Conservation (phyloP, 2,888 invertebrate species). For the Liposcelis brunnea region DNA sequence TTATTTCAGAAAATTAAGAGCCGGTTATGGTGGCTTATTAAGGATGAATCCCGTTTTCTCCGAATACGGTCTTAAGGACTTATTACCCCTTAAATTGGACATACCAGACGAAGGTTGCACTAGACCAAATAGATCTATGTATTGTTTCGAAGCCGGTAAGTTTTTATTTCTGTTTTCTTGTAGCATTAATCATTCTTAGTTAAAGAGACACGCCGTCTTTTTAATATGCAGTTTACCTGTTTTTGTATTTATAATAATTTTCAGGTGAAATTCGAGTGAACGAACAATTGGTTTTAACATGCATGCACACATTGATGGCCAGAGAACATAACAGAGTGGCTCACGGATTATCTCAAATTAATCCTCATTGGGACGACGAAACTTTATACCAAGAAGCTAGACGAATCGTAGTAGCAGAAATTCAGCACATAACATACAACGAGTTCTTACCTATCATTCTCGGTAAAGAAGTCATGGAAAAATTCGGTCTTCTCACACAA, state of each 20-base stretch:
- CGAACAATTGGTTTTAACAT: conserved; percentile 74
- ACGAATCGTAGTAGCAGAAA: conserved; percentile 66
- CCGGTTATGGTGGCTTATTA: conserved; percentile 63
- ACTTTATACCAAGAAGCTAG: conserved; percentile 76
- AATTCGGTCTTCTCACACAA: conserved; percentile 66
- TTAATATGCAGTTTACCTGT: too few species aligned
- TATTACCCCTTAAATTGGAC: conserved; percentile 71
- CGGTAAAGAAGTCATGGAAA: conserved; percentile 82
- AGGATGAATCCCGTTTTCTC: conserved; percentile 80
- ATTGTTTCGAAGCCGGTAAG: conserved; percentile 79
- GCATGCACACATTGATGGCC: conserved; percentile 83
- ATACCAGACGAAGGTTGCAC: conserved; percentile 88
- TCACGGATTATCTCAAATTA: conserved; percentile 52
- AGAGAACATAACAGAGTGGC: conserved; percentile 82
- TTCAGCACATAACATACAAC: conserved; percentile 80
- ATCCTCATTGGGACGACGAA: conserved; percentile 90
- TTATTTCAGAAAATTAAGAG: conserved; percentile 50
- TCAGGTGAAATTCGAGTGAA: conserved; percentile 80
- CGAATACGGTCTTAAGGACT: conserved; percentile 72
- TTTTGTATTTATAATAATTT: conserved; percentile 15
- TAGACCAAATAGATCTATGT: conserved; percentile 74
- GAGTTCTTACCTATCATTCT: conserved; percentile 77
- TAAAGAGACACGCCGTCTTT: conserved; percentile 5
- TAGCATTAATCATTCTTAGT: too few species aligned
- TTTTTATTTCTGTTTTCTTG: too few species aligned